Evolutionary conservation across 2,797 vertebrate genomes (phyloP), one percentile per base, ranked within the genome.

Genomic region (Microhierax caerulescens): DNA sequence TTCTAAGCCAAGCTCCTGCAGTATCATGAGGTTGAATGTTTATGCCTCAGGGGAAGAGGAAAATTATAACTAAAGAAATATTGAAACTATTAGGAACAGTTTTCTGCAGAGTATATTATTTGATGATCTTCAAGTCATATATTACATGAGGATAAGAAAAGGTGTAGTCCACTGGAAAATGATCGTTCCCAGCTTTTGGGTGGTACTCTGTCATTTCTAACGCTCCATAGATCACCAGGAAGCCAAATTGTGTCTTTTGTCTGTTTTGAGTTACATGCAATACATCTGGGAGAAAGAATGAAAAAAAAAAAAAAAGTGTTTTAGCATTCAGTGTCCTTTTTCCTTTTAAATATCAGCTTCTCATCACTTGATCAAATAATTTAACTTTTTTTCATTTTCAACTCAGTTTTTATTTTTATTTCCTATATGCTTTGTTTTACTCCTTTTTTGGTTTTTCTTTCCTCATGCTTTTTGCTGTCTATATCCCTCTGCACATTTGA

Each of bases 1-100:
- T 93, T 93, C 64, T 89, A 79, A 94, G 88, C 74, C 77, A 80
- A 87, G 61, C 34, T 88, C 43, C 57, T 90, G 48, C 41, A 85
- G 57, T 69, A 94, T 90, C 87, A 60, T 72, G 43, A 88, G 84
- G 77, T 23, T 47, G 79, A 97, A 94, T 95, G 95, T 95, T 97
- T 93, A 93, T 95, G 95, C 95, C 93, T 96, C 79, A 67, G 65
- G 93, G 86, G 85, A 97, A 87, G 88, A 90, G 23, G 34, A 95
- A 95, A 93, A 94, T 95, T 90, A 83, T 95, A 87, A 81, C 59
- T 87, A 85, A 97, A 90, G 68, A 89, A 94, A 39, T 88, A 94
- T 82, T 91, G 95, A 92, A 96, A 84, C 68, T 41, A 84, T 96
- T 95, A 96, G 89, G 43, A 93, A 85, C 74, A 82, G 77, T 57